Evolutionary conservation across 2,888 invertebrate species (phyloP), one percentile per base, ranked within the genome.

Genomic region (Ditylenchus weischeri): DNA sequence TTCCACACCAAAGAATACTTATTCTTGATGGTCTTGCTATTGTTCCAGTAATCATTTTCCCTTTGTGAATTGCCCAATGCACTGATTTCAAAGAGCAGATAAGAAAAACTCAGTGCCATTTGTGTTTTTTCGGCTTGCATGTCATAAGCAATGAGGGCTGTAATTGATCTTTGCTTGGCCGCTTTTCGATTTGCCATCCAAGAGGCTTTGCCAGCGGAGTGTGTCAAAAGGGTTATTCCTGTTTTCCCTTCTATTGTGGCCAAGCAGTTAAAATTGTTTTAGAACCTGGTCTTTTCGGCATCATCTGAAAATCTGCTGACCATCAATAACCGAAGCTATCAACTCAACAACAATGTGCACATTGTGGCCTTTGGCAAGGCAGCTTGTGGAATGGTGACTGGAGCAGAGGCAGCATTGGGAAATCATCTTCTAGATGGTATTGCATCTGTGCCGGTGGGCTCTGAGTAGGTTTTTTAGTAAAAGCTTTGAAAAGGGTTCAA

Each of bases 351-450:
- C 15, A 73, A 73, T 69, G 75, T 76, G 5, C 76, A 68, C 50
- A 43, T 75, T 21, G 70, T 80, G 23, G 77, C 76, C 1, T 72
- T 79, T 51, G 80, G 80, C 47, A 80, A 80, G 66, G 80, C 80
- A 6, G 77, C 76, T 5, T 64, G 72, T 23, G 70, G 67, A 49
- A 80, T 80, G 80, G 72, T 78, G 3, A 38, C 29, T 1, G 78
- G 74, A 15, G 78, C 76, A 0, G 75, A 73, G 50, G 69, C 72
- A 1, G 69, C 64, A 29, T 64, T 78, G 18, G 71, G 69, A 11
- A 64, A 62, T 19, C 71, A 71, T 49, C 50, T 75, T 11, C 60
- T 48, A 23, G 72, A 64, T 19, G 75, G 76, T 13, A 70, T 75
- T 36, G 77, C 75, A n/a, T 76, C 74, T 7, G 74, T 75, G 4